Percentiles rank a stretch among this genome's conserved stretches.
These are phyloP conservation scores for Beris chalybata DNA, from an alignment of 2,888 invertebrate species.

Conservation along the genomic window DNA sequence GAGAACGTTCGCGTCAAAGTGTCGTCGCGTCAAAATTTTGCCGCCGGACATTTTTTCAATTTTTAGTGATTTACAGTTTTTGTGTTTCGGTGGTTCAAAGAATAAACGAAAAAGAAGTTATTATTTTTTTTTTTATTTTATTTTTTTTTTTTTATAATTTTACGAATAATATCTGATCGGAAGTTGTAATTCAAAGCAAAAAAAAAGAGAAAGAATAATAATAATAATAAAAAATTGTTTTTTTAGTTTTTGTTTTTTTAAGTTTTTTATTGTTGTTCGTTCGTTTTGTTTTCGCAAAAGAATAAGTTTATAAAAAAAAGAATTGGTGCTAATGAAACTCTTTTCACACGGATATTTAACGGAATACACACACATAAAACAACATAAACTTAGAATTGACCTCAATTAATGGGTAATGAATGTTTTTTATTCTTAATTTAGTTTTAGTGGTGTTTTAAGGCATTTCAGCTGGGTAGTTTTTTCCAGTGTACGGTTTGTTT, in stretches of 20 bases:
- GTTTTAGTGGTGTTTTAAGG: too few species aligned
- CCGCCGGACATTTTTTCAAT: constrained; percentile 21
- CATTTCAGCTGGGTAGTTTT: too few species aligned
- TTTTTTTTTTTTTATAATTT: neutral
- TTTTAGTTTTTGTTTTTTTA: neutral
- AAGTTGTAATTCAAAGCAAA: too few species aligned
- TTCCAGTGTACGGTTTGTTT: too few species aligned
- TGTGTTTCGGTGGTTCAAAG: neutral
- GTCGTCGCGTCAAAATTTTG: constrained; percentile 7
- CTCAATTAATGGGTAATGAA: constrained; percentile 16
- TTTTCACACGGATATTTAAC: constrained; percentile 14
- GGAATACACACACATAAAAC: constrained; percentile 10
- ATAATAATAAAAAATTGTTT: neutral
- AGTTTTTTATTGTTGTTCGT: neutral
- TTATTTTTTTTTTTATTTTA: neutral
- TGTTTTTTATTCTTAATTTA: neutral
- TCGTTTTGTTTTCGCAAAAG: too few species aligned
- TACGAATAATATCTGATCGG: neutral
- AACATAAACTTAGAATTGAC: constrained; percentile 19
- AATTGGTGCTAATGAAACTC: constrained; percentile 24
- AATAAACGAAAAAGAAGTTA: neutral
- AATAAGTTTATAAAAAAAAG: constrained; percentile 9
- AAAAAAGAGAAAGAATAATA: neutral
- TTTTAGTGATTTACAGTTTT: neutral
- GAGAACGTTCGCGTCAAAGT: constrained; percentile 23